Base-by-base conservation (phyloP, 2,888 invertebrate species). In the Clostera curtula region DNA sequence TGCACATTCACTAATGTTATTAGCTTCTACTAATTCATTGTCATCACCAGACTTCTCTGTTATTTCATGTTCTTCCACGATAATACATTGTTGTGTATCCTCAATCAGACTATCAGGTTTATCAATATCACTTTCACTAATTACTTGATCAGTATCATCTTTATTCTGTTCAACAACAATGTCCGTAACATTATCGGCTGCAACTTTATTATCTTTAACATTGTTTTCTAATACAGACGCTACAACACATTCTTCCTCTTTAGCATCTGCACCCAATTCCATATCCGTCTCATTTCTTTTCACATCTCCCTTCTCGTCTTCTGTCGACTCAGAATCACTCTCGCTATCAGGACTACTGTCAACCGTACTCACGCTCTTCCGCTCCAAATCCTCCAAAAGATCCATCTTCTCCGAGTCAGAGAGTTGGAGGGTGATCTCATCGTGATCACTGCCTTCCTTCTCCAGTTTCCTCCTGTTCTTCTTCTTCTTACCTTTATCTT, bases 351-450 rank as follows among this genome's bases (percentile, higher is more conserved):
- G 42, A 24, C 41, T 64, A 19, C 44, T 52, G 11, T 53, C 59
- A n/a, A 62, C 55, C 20, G 48, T 61, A 4, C 73, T 74, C 26
- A 56, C 71, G 18, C 68, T 59, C 27, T 74, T 76, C 11, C 65
- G 55, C 18, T 77, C 74, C 8, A 79, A 56, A 55, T 76, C 68
- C 47, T 84, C 83, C 15, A 85, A 39, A 4, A 85, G 48, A 56
- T 85, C 83, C 75, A 83, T 77, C 44, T 84, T 83, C 34, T 83
- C 82, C 1, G 76, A 58, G 51, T 85, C 82, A 0, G 85, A 85
- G 8, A 83, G 34, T 29, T 86, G 75, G 0, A 84, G 37, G 2
- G 70, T 80, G 15, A 85, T 80, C 43, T 85, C 84, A 38, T 85
- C 83, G 3, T 75, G 69, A 38, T 84, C 79, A 17, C 72, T 69